Evolutionary conservation across 2,888 invertebrate species (phyloP).

Genomic region (Steinernema carpocapsae): DNA sequence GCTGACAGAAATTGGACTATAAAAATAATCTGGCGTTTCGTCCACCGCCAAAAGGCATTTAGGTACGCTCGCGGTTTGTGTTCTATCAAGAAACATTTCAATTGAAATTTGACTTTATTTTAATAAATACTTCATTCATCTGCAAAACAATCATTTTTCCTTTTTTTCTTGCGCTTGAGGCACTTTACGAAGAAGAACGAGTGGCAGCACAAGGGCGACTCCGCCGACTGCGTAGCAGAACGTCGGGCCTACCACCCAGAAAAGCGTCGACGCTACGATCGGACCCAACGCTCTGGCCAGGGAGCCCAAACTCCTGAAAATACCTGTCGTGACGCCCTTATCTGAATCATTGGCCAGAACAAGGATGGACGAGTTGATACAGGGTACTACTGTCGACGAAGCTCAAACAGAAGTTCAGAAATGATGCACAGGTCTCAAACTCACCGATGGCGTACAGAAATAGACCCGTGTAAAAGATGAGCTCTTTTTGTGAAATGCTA

Average conservation of each 20-base stretch:
- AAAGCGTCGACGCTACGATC: conserved; percentile 83
- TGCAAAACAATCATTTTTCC: background rate
- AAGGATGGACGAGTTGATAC: conserved; percentile 89
- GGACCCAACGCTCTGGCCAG: conserved; percentile 91
- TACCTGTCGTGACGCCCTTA: conserved; percentile 90
- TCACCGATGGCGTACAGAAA: conserved; percentile 87
- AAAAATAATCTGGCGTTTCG: too few species aligned
- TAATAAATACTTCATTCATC: background rate
- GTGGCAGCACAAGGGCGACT: conserved; percentile 78
- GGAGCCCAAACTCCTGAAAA: conserved; percentile 90
- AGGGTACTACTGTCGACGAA: conserved; percentile 85
- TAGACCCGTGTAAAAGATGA: conserved; percentile 81
- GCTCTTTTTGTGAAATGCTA: conserved; percentile 76
- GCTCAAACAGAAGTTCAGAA: conserved; percentile 69
- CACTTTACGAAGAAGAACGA: conserved; percentile 30
- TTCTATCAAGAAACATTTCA: too few species aligned
- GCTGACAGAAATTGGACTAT: too few species aligned
- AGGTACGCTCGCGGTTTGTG: too few species aligned
- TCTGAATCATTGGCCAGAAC: conserved; percentile 78
- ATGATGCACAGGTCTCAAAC: conserved; percentile 65
- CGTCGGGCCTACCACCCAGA: conserved; percentile 87
- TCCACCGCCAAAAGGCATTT: too few species aligned
- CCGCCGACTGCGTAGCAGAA: conserved; percentile 84
- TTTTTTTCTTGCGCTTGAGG: background rate
- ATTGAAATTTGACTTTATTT: too few species aligned